Evolutionary conservation across 2,113 vertebrate species (phyloP), one percentile per base, ranked within the genome.

Genomic region (Tretioscincus oriximinensis): DNA sequence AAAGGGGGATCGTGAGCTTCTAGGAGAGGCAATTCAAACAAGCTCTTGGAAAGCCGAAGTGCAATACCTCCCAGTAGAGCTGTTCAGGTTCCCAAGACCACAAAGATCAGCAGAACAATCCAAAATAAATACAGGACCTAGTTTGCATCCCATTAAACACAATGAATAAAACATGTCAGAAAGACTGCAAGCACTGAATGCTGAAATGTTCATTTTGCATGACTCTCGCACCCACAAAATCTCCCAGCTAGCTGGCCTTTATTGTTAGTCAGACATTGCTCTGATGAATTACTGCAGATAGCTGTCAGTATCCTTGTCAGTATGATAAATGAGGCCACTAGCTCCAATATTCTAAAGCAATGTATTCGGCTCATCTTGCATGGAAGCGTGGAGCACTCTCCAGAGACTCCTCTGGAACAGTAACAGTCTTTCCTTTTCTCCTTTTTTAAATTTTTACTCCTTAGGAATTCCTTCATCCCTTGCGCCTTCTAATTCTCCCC

Each of bases 261-360:
- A 20, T 51, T 86, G 84, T 78, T 87, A 85, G 90, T 85, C 90
- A 80, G 80, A 90, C 89, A 90, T 86, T 90, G 90, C 84, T 80
- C 84, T 88, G 85, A 88, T 83, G 87, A 90, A 92, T 76, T 81
- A 65, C 85, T 84, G 81, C 81, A 89, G 88, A 92, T 84, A 85
- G 64, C 85, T 90, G 89, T 86, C 91, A 86, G 80, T 92, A 90
- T 63, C 88, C 76, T 87, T 91, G 89, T 88, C 86, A 85, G 61
- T 60, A 77, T 90, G 91, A 93, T 89, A 82, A 91, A 93, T 90
- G 88, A 91, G 76, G 58, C 74, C 24, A 86, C 87, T 66, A 78
- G 86, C 85, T 90, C 82, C 82, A 86, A 67, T 63, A 79, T 89
- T 92, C 87, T 89, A 80, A 73, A 86, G 88, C 80, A 88, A 92